Evolutionary conservation across 2,113 vertebrate species (phyloP), one percentile per base, ranked within the genome.

Genomic region (Plestiodon gilberti): DNA sequence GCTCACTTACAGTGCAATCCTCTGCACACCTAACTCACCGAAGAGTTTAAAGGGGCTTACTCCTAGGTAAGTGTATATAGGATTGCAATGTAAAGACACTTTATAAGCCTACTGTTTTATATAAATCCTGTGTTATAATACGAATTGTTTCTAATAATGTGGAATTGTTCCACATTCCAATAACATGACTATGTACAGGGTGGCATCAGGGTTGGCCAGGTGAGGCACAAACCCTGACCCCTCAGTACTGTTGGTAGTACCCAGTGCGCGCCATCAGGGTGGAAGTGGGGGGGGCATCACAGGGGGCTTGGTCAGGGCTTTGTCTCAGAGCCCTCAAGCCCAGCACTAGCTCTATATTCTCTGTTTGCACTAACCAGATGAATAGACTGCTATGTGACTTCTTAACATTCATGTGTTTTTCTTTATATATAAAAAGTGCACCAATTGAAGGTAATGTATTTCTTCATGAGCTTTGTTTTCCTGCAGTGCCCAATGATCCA

Each of bases 401-500:
- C 85, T 64, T 87, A 81, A 86, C 74, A 74, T 10, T 83, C 73
- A 48, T 94, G 28, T 88, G 90, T 93, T 65, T 90, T 94, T 88
- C 4, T 88, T 87, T 89, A 69, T 84, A 86, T 92, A 93, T 88
- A 87, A 86, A 91, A 93, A 87, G 85, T 89, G 89, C 77, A 81
- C 57, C 92, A 85, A 90, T 91, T 91, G 90, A 94, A 93, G 94
- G 83, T 93, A 93, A 89, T 91, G 69, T 86, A 70, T 96, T 95
- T 96, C 95, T 96, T 98, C 96, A 97, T 95, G 94, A 90, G 96
- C 95, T 98, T 97, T 99, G 95, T 98, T 98, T 97, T 96, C 95
- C 98, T 92, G 20, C 98, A 99, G 99, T 98, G 97, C 98, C 99
- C 97, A 99, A 98, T 97, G 99, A 99, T 92, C 98, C 98, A 83